phyloP scores from a whole-genome alignment of 1,140 invertebrate species.

The Chrysopa pallens region DNA sequence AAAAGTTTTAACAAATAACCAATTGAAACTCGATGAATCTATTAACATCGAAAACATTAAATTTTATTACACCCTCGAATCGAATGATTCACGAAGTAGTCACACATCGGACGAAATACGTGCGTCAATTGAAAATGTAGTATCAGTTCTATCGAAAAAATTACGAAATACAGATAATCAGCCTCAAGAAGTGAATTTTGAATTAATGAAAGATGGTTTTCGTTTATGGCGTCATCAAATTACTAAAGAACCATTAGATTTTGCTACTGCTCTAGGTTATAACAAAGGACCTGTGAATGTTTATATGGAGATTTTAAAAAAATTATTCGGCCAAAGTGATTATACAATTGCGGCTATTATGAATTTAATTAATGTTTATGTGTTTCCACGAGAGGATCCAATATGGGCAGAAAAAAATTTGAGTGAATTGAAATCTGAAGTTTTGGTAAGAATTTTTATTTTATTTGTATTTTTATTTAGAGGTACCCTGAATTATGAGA shows the following conservation, averaged over 20 bases:
- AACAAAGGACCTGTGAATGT: slow-evolving; percentile 30
- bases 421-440: slow-evolving; percentile 32
- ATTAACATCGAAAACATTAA: slow-evolving; percentile 50
- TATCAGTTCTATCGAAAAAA: slow-evolving; percentile 11
- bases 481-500: too few species aligned
- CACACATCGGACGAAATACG: slow-evolving; percentile 48
- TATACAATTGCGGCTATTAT: slow-evolving; percentile 47
- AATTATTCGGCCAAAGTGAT: slow-evolving; percentile 33
- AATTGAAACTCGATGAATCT: slow-evolving; percentile 23
- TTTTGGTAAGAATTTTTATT: slow-evolving; percentile 29
- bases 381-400: slow-evolving; percentile 38
- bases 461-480: neutral
- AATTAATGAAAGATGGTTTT: slow-evolving; percentile 39
- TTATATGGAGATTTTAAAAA: slow-evolving; percentile 34
- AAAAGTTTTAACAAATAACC: slow-evolving; percentile 34
- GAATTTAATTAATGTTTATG: slow-evolving; percentile 38
- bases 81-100: slow-evolving; percentile 45
- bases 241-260: slow-evolving; percentile 43
- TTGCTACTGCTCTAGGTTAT: slow-evolving; percentile 41
- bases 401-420: slow-evolving; percentile 42
- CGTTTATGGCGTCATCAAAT: slow-evolving; percentile 58
- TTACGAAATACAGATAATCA: slow-evolving; percentile 4
- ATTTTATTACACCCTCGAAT: slow-evolving; percentile 60
- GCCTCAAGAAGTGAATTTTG: slow-evolving; percentile 26
- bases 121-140: slow-evolving; percentile 10